Conservation (phyloP, 2,888 invertebrate species). For the Rhimphoctona megacephalus region DNA sequence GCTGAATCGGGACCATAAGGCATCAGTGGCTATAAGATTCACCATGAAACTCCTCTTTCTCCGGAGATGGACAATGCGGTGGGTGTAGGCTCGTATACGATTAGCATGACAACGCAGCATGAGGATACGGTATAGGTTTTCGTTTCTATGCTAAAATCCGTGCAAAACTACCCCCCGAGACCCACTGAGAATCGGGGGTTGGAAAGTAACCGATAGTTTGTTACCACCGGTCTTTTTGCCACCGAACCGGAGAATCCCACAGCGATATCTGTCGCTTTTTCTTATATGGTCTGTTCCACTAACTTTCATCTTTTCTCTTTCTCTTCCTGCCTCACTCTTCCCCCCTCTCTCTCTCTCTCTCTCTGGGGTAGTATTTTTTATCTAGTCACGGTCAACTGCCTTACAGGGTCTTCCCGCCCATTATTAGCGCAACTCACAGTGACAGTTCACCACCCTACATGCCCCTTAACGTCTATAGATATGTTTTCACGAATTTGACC, state of each 20-base stretch:
- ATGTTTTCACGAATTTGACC: neutral
- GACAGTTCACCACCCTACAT: conserved; percentile 46
- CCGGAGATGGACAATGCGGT: conserved; percentile 65
- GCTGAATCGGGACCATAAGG: conserved; percentile 58
- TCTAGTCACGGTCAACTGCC: conserved; percentile 85
- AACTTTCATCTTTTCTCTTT: conserved; percentile 36
- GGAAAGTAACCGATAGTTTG: conserved; percentile 70
- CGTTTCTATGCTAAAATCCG: conserved; percentile 46
- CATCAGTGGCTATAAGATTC: conserved; percentile 53
- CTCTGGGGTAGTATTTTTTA: conserved; percentile 84
- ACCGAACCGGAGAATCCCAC: conserved; percentile 71
- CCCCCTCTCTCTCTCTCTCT: conserved; percentile 34
- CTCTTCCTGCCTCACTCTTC: conserved; percentile 71
- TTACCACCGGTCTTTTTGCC: conserved; percentile 60
- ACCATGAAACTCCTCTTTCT: conserved; percentile 32
- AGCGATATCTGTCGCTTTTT: conserved; percentile 65
- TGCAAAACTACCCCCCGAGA: conserved; percentile 38
- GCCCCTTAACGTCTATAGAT: conserved; percentile 34
- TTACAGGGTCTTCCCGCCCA: conserved; percentile 82
- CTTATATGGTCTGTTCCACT: conserved; percentile 30
- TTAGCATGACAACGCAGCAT: conserved; percentile 82
- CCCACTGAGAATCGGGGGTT: conserved; percentile 20
- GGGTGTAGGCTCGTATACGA: conserved; percentile 79
- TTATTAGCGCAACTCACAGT: conserved; percentile 83
- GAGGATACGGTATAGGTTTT: conserved; percentile 68